Evolutionary conservation across 1,140 invertebrate genomes (phyloP).

Genomic region (Drosophila auraria): DNA sequence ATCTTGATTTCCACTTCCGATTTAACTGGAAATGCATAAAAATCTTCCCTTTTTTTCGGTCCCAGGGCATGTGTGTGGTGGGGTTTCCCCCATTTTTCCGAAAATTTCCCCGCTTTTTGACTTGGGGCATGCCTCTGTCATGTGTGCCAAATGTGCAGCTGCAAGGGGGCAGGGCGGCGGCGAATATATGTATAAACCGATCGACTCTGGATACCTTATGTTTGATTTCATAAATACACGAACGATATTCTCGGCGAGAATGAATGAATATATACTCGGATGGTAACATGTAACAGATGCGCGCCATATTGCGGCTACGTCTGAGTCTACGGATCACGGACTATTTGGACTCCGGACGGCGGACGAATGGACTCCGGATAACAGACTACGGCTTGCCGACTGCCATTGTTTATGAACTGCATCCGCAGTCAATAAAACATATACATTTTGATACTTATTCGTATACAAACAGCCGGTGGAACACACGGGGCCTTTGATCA

Average conservation of each 20-base stretch:
- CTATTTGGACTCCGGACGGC: constrained; percentile 31
- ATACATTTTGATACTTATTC: constrained; percentile 78
- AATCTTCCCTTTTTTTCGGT: constrained; percentile 60
- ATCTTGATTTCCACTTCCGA: constrained; percentile 78
- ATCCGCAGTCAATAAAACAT: constrained; percentile 82
- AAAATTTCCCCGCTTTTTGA: constrained; percentile 33
- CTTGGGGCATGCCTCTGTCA: constrained; percentile 77
- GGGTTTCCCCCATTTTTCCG: constrained; percentile 36
- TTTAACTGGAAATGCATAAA: constrained; percentile 81
- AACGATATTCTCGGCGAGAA: constrained; percentile 41
- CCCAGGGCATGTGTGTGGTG: constrained; percentile 51
- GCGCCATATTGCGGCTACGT: constrained; percentile 73
- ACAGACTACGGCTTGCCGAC: constrained; percentile 39
- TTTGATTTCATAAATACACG: constrained; percentile 81
- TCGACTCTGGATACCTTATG: constrained; percentile 72
- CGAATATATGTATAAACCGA: constrained; percentile 29
- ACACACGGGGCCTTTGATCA: constrained; percentile 58
- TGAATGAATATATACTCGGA: constrained; percentile 43
- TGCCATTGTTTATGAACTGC: constrained; percentile 79
- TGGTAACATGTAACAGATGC: constrained; percentile 81
- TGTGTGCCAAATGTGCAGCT: constrained; percentile 82
- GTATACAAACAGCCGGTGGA: constrained; percentile 45
- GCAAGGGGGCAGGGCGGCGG: constrained; percentile 12
- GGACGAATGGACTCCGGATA: constrained; percentile 25
- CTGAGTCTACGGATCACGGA: constrained; percentile 15